phyloP scores from a whole-genome alignment of 1,140 invertebrate genomes.

The Anastrepha ludens region DNA sequence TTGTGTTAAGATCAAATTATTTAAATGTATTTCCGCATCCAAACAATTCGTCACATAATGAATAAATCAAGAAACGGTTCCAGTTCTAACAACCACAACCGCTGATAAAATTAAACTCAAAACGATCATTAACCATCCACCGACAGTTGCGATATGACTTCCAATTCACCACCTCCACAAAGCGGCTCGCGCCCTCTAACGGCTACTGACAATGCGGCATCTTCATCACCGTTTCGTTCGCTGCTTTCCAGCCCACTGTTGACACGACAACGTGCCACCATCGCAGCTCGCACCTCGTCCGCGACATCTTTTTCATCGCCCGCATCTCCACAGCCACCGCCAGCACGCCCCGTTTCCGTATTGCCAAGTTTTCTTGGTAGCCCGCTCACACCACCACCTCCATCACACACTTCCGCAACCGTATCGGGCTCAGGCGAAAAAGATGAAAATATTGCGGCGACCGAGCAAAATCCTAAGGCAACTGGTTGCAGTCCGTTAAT shows the following conservation, averaged over 20 bases:
- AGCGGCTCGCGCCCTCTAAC: background rate
- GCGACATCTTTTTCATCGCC: slow-evolving; percentile 41
- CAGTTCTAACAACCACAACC: background rate
- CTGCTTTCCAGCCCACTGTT: slow-evolving; percentile 53
- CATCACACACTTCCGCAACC: slow-evolving; percentile 43
- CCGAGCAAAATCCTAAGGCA: background rate
- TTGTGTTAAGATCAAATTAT: background rate
- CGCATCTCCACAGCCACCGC: background rate
- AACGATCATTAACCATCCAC: slow-evolving; percentile 7
- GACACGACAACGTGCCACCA: slow-evolving; percentile 32
- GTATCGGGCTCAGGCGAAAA: slow-evolving; percentile 1
- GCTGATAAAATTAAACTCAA: background rate
- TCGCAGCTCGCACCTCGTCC: slow-evolving; percentile 57
- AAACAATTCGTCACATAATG: background rate
- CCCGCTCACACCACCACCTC: slow-evolving; percentile 57
- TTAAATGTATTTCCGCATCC: background rate
- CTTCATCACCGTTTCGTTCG: slow-evolving; percentile 50
- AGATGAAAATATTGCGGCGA: background rate
- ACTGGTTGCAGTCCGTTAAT: background rate
- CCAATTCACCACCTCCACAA: slow-evolving; percentile 42
- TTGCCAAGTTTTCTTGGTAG: slow-evolving; percentile 56
- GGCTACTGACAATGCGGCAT: slow-evolving; percentile 15
- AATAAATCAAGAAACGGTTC: background rate
- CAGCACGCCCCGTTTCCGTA: slow-evolving; percentile 52
- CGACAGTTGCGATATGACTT: slow-evolving; percentile 27